Evolutionary conservation across 2,888 invertebrate species (phyloP), one percentile per base, ranked within the genome.

Genomic region (Spialia ferax): DNA sequence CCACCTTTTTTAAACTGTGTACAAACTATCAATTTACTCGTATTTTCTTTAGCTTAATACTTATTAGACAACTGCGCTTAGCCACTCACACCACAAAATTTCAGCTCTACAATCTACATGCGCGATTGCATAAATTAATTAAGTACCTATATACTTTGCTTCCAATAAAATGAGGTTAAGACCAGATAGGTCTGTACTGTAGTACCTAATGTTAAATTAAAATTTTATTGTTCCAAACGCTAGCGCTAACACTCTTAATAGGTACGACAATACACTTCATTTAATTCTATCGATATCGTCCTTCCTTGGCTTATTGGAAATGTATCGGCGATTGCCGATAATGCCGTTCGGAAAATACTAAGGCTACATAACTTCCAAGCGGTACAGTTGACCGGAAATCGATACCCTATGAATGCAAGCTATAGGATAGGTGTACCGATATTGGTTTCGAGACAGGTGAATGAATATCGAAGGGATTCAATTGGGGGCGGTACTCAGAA

Each of bases 281-380:
- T 50, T 4, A 52, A 52, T 52, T 60, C 35, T 50, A 67, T 66
- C 67, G 26, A 79, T 62, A 59, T 60, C 63, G 69, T 65, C 63
- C 63, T 86, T 32, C 54, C 60, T 66, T 60, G 32, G 54, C 55
- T 55, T 42, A 93, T 93, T 88, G 88, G 87, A 85, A 88, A 85
- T 77, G 84, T 93, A 94, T 94, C 86, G 92, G 91, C 83, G 89
- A 94, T 94, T 86, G 84, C 85, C 93, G 93, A 94, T 94, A 94
- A 91, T 93, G 91, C 92, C 90, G 91, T 94, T 94, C 92, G 93
- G 93, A 93, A 94, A 93, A 82, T 84, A 93, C 94, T 82, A 94
- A 91, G 94, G 82, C 84, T 79, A 68, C 94, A 94, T 89, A 77
- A 83, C 75, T 75, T 69, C 56, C 60, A 75, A 87, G 90, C 82